A percentile compares a stretch with the other conserved stretches of the same genome.
Evolutionary conservation across 2,888 invertebrate species (phyloP).

Genomic region (Hirtodrosophila trivittata): DNA sequence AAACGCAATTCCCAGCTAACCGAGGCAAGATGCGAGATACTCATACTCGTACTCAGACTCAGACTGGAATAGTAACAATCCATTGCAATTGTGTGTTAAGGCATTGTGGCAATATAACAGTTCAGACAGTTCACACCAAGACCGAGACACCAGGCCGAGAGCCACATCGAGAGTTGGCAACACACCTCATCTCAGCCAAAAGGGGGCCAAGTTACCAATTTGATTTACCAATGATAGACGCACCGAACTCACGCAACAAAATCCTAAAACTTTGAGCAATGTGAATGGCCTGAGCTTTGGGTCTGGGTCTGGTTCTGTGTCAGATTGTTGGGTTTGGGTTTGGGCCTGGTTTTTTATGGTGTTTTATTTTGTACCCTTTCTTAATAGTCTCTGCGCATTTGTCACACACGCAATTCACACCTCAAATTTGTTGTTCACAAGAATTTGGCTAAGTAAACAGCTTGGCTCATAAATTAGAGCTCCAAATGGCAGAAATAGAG

Average conservation of each 20-base stretch:
- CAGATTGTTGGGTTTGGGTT: conserved; percentile 14
- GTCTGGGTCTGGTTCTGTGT: conserved; percentile 30
- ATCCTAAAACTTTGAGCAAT: conserved; percentile 20
- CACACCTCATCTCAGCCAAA: conserved; percentile 20
- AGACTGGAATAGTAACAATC: conserved; percentile 11
- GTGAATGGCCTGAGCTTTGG: conserved; percentile 39
- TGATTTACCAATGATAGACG: conserved; percentile 68
- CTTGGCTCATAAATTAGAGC: conserved; percentile 21
- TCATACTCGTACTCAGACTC: conserved; percentile 9
- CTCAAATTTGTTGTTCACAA: conserved; percentile 35
- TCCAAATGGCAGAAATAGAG: conserved; percentile 2
- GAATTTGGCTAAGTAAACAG: conserved; percentile 39
- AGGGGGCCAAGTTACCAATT: conserved; percentile 58
- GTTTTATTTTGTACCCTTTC: conserved; percentile 3
- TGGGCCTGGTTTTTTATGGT: conserved; percentile 29
- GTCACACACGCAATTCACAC: conserved; percentile 64
- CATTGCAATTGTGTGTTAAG: conserved; percentile 42
- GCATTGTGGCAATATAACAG: conserved; percentile 32
- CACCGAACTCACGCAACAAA: conserved; percentile 64
- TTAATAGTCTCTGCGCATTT: conserved; percentile 33
- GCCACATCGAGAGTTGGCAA: conserved; percentile 48
- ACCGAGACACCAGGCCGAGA: no score
- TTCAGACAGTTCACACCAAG: conserved; percentile 42
- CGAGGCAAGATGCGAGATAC: conserved; percentile 20
- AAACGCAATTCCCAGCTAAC: conserved; percentile 34